Conservation (phyloP, 2,888 invertebrate genomes). For the Eledone cirrhosa region DNA sequence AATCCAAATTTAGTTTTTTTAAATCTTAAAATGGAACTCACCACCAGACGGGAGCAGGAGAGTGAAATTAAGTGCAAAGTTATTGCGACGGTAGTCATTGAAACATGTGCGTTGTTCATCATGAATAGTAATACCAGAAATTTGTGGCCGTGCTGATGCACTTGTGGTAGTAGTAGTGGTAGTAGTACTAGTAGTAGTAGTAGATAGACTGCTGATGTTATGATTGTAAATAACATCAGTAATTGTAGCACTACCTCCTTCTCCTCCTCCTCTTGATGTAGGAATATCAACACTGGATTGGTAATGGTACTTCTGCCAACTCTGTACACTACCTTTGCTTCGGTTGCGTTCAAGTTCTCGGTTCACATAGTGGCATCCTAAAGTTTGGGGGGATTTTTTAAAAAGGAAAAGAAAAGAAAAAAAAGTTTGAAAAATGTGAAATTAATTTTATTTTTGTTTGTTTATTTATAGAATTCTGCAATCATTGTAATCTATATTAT, state of each 20-base stretch:
- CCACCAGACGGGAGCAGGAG: constrained; percentile 21
- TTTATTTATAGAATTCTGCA: no score
- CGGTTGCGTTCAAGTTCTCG: constrained; percentile 9
- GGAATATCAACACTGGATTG: constrained; percentile 3
- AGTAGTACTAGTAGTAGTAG: neutral
- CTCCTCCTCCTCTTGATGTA: no score
- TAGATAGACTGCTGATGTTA: neutral
- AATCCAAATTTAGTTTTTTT: no score
- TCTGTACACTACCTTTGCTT: neutral
- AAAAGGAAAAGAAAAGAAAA: neutral
- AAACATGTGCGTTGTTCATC: constrained; percentile 15
- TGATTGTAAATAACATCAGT: neutral
- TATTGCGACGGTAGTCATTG: constrained; percentile 18
- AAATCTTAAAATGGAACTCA: neutral
- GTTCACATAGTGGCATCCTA: constrained; percentile 24
- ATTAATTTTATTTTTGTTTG: no score
- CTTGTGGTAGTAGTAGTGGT: neutral
- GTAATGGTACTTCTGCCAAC: neutral
- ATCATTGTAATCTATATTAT: no score
- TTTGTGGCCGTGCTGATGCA: constrained; percentile 19
- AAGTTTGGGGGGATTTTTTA: neutral
- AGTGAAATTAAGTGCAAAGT: constrained; percentile 25
- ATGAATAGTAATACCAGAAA: constrained; percentile 20
- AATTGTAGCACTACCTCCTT: neutral
- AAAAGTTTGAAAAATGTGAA: neutral